A percentile compares a stretch with the other conserved stretches of the same genome.
Evolutionary conservation across 2,113 vertebrate genomes (phyloP).

Genomic region (Pantherophis guttatus): DNA sequence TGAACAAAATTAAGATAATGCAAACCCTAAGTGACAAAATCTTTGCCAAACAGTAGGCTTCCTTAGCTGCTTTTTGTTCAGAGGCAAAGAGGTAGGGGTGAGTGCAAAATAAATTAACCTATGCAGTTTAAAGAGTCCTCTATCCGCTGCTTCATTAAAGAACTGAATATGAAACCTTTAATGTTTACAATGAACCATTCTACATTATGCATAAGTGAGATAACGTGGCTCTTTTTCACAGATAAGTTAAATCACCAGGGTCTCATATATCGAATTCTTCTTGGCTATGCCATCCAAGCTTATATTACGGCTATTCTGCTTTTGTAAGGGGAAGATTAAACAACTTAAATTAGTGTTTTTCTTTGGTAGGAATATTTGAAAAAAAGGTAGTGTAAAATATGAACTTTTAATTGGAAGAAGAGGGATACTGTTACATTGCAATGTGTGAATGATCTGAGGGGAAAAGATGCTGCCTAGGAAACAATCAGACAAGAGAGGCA

Average conservation of each 20-base stretch:
- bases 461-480: not conserved
- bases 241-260: not conserved
- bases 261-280: not conserved
- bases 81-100: not conserved
- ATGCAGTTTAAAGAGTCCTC: not conserved
- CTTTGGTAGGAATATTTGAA: not conserved
- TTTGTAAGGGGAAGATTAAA: not conserved
- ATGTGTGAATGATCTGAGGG: not conserved
- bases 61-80: accelerated
- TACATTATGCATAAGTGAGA: not conserved
- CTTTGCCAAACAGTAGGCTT: not conserved
- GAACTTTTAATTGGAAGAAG: not conserved
- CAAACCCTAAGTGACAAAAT: not conserved
- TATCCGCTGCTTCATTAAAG: not conserved
- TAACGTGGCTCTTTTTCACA: not conserved
- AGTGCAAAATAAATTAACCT: not conserved
- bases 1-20: not conserved
- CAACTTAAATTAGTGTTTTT: not conserved
- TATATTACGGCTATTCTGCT: not conserved
- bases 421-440: not conserved
- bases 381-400: not conserved
- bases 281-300: not conserved
- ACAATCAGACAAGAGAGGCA: not conserved
- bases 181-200: not conserved
- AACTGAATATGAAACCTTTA: not conserved